Base-by-base conservation (phyloP, 2,113 vertebrate species). In the Sciurus niger region DNA sequence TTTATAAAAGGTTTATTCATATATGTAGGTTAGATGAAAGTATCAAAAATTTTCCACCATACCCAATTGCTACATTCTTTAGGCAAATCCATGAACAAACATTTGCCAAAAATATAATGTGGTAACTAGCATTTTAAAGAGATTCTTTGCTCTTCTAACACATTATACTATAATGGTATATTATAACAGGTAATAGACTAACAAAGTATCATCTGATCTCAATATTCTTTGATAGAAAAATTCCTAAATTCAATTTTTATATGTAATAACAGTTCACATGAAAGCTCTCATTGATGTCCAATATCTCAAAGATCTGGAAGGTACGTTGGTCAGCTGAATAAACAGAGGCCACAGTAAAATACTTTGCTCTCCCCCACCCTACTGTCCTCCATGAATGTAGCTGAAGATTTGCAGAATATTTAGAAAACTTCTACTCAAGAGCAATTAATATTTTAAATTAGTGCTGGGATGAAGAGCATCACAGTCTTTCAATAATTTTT, bases 141-240 rank as follows among this genome's bases (percentile, higher is more conserved):
- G 11, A 77, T 51, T n/a, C 32, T 2, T 65, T 72, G 6, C 14
- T 84, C 77, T 90, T 90, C 53, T 72, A 95, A 63, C 1, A 89
- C n/a, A 53, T 20, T 86, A 9, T 46, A 22, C 8, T 74, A 10
- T 55, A 24, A 55, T 53, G 16, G 87, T 72, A 63, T 24, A 6
- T 55, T 96, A 58, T 40, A 95, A 97, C 60, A 88, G 9, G 14
- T 22, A 88, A 58, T 6, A 90, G 43, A 70, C 24, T 30, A 84
- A 63, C 34, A 89, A 78, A 70, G 9, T 58, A 67, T 25, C 28
- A 28, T 34, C 1, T 40, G 8, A 80, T 70, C 76, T 89, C 20
- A 13, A 2, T 76, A 58, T 51, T 93, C 18, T 68, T 95, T 46
- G 3, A 74, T 32, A 67, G 30, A 84, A 68, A 58, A 78, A 84